A percentile compares a stretch with the other conserved stretches of the same genome.
Evolutionary conservation across 1,140 invertebrate species (phyloP).

Genomic region (Holcopasites calliopsidis): DNA sequence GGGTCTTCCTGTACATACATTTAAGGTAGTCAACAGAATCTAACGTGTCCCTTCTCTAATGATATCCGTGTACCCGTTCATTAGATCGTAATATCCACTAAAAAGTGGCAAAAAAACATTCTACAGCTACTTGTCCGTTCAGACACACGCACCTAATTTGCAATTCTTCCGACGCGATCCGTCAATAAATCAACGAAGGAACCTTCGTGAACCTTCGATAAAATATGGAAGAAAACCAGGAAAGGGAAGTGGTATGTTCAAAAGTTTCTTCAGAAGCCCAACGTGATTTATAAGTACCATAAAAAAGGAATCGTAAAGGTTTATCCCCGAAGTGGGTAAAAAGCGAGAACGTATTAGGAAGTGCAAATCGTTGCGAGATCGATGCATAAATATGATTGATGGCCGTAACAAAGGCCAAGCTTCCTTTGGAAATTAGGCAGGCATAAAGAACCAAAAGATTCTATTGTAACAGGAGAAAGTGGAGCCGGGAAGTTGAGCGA

Average conservation of each 20-base stretch:
- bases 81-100: constrained; percentile 42
- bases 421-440: constrained; percentile 63
- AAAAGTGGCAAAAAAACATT: constrained; percentile 67
- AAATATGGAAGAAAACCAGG: constrained; percentile 22
- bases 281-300: neutral
- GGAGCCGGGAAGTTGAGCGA: constrained; percentile 53
- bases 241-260: constrained; percentile 13
- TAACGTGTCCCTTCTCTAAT: constrained; percentile 6
- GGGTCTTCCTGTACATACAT: neutral
- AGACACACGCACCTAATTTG: constrained; percentile 62
- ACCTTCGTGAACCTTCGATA: no score
- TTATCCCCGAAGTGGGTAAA: constrained; percentile 5
- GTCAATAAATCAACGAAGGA: no score
- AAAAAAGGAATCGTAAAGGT: neutral
- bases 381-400: constrained; percentile 19
- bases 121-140: constrained; percentile 43
- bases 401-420: constrained; percentile 50
- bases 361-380: neutral
- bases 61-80: constrained; percentile 28
- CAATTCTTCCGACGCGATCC: no score
- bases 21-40: neutral
- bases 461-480: constrained; percentile 70
- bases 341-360: neutral
- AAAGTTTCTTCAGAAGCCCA: neutral
- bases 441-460: constrained; percentile 52